Conservation (phyloP, 2,113 vertebrate genomes). For the Elephas maximus region DNA sequence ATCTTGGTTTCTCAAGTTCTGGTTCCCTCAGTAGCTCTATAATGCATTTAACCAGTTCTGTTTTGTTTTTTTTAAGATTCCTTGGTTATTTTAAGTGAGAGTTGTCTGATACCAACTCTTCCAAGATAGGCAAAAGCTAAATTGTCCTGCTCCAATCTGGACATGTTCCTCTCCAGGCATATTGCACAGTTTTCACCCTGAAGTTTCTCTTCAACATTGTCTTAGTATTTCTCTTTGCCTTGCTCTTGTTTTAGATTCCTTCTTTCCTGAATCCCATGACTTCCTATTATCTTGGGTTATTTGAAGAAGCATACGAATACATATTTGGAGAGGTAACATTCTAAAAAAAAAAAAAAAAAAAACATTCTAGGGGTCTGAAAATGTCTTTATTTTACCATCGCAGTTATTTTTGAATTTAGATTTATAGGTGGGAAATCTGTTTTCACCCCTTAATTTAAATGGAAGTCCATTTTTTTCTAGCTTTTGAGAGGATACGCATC, state of each 20-base stretch:
- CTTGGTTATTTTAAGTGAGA: background rate
- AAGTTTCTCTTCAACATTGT: background rate
- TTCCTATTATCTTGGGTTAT: background rate
- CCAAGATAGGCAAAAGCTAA: background rate
- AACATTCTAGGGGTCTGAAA: background rate
- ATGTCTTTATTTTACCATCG: background rate
- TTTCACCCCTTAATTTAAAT: conserved; percentile 5
- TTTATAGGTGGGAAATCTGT: background rate
- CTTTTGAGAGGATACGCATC: background rate
- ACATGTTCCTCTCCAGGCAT: background rate
- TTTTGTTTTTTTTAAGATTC: background rate
- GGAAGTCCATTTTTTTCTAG: background rate
- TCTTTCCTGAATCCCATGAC: background rate
- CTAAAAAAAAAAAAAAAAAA: too few species aligned
- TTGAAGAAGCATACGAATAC: background rate
- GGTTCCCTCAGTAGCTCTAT: background rate
- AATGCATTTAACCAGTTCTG: background rate
- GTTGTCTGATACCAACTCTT: background rate
- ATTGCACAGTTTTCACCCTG: background rate
- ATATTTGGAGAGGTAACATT: background rate
- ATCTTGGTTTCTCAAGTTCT: background rate
- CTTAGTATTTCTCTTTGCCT: background rate
- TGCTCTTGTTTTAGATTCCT: background rate
- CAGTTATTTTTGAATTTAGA: background rate
- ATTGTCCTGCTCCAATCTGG: background rate